A percentile compares a stretch with the other conserved stretches of the same genome.
These are phyloP conservation scores for Cyanoramphus novaezelandiae DNA, from an alignment of 2,113 vertebrate genomes.

Conservation along the genomic window DNA sequence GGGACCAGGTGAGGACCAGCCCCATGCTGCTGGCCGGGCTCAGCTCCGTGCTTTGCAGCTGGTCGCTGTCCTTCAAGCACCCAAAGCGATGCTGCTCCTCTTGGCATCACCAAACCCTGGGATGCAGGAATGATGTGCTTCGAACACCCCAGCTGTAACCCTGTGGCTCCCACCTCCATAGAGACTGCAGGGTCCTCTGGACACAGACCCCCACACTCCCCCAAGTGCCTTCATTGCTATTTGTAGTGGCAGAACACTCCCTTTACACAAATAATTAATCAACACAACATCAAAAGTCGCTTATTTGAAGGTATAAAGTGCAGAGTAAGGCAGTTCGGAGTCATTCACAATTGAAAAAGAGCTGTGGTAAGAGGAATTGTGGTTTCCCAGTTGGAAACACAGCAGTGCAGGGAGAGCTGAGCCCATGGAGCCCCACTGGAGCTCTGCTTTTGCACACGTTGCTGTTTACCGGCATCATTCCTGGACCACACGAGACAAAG, in stretches of 20 bases:
- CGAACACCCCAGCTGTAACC: too few relatives aligned
- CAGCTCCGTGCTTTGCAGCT: background rate
- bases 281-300: background rate
- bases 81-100: rapidly evolving
- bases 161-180: background rate
- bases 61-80: rapidly evolving
- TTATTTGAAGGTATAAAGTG: background rate
- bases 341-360: background rate
- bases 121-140: rapidly evolving
- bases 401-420: rapidly evolving
- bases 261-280: background rate
- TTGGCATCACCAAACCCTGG: background rate
- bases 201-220: background rate
- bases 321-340: background rate
- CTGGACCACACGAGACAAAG: background rate
- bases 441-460: background rate
- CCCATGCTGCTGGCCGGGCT: background rate
- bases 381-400: background rate
- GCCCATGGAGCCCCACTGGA: background rate
- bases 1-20: background rate
- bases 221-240: rapidly evolving
- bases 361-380: background rate
- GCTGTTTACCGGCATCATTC: background rate
- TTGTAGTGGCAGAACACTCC: background rate
- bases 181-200: background rate